Percentiles rank a stretch among this genome's conserved stretches.
Evolutionary conservation across 2,888 invertebrate species (phyloP).

Genomic region (Adineta ricciae): DNA sequence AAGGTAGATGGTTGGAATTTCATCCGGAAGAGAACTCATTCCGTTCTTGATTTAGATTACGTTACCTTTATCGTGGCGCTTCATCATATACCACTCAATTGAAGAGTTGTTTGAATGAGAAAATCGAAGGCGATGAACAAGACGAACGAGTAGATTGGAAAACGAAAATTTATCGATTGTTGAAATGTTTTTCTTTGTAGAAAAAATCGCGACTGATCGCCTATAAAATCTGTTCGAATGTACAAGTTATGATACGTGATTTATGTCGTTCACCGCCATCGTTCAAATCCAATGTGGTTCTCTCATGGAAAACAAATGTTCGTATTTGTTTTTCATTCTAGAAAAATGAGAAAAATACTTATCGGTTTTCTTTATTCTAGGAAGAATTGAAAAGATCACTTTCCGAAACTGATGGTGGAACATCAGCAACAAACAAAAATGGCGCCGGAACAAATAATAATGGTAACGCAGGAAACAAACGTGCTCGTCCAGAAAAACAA

Average conservation of each 20-base stretch:
- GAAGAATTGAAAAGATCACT: constrained; percentile 26
- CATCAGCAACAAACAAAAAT: not conserved
- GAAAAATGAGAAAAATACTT: too few relatives aligned
- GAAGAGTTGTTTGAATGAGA: not conserved
- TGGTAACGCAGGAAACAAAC: not conserved
- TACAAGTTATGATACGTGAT: constrained; percentile 80
- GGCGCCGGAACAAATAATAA: not conserved
- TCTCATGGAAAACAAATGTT: constrained; percentile 46
- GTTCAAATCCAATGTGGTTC: constrained; percentile 60
- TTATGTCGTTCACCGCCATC: constrained; percentile 84
- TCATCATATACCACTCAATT: not conserved
- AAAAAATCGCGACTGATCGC: constrained; percentile 60
- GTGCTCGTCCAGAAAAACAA: not conserved
- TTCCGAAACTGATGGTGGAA: constrained; percentile 6
- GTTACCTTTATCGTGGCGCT: constrained; percentile 1
- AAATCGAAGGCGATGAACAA: not conserved
- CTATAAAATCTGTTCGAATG: constrained; percentile 78
- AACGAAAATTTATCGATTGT: not conserved
- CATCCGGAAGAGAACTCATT: too few relatives aligned
- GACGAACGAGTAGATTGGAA: not conserved
- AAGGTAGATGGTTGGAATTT: constrained; percentile 54
- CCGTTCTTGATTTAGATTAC: not conserved
- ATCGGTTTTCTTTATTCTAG: not conserved
- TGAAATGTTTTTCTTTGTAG: constrained; percentile 40
- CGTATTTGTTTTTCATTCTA: too few relatives aligned